Evolutionary conservation across 2,113 vertebrate species (phyloP).

Genomic region (Castor canadensis): DNA sequence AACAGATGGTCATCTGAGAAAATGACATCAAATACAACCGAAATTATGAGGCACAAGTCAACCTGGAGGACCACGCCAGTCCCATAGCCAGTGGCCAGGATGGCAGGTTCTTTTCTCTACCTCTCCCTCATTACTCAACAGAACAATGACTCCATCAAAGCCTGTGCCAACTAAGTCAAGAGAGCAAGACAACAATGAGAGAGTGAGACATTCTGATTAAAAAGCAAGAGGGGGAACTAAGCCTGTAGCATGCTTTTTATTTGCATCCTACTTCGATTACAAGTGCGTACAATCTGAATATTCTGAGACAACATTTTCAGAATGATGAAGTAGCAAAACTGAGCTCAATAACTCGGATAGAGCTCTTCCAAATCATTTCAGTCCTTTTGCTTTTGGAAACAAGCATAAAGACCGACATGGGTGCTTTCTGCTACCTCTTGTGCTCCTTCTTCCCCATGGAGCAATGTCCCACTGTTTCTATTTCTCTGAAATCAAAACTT

Average conservation of each 20-base stretch:
- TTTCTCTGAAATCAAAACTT: slow-evolving; percentile 40
- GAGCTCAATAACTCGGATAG: slow-evolving; percentile 24
- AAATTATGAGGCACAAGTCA: slow-evolving; percentile 72
- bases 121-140: too few relatives aligned
- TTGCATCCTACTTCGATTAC: background rate
- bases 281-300: slow-evolving; percentile 27
- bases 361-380: slow-evolving; percentile 62
- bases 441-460: background rate
- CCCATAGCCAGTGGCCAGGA: slow-evolving; percentile 42
- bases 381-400: slow-evolving; percentile 61
- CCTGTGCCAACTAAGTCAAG: background rate
- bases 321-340: background rate
- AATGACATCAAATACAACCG: slow-evolving; percentile 72
- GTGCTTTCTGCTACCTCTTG: background rate
- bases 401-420: slow-evolving; percentile 55
- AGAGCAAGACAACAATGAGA: background rate
- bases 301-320: slow-evolving; percentile 57
- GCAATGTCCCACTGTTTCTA: background rate
- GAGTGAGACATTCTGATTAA: background rate
- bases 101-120: too few relatives aligned
- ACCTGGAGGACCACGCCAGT: slow-evolving; percentile 65
- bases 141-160: slow-evolving; percentile 13
- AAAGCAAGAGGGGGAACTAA: background rate
- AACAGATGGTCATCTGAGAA: slow-evolving; percentile 76
- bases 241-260: accelerated